Conservation (phyloP, 1,140 invertebrate genomes). For the Cydia fagiglandana region DNA sequence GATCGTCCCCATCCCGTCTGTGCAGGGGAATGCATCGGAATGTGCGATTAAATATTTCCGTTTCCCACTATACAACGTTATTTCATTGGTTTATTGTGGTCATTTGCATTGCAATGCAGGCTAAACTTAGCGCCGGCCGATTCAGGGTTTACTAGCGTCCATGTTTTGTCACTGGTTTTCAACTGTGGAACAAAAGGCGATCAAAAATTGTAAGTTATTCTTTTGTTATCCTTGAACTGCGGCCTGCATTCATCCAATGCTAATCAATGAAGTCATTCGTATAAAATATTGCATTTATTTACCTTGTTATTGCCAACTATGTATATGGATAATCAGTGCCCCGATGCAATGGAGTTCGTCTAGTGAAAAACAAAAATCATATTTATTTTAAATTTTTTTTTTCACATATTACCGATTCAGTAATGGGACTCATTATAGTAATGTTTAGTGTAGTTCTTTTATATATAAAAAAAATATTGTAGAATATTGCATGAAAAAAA, state of each 20-base stretch:
- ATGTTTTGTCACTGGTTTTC: conserved; percentile 9
- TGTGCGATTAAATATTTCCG: conserved; percentile 59
- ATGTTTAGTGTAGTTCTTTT: no score
- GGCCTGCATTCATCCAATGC: not conserved
- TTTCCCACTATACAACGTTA: conserved; percentile 45
- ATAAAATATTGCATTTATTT: not conserved
- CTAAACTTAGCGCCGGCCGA: conserved; percentile 25
- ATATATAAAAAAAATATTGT: no score
- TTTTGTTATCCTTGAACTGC: conserved; percentile 9
- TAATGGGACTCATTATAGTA: no score
- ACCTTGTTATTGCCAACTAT: not conserved
- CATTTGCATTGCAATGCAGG: conserved; percentile 48
- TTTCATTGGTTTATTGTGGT: conserved; percentile 33
- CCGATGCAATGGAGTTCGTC: no score
- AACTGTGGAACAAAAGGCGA: not conserved
- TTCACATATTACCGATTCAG: no score
- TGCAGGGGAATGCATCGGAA: conserved; percentile 49
- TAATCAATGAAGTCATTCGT: not conserved
- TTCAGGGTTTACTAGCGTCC: not conserved
- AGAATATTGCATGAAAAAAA: no score
- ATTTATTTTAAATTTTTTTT: no score
- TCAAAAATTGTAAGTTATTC: conserved; percentile 12
- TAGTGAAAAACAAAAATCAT: no score
- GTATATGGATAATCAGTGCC: no score
- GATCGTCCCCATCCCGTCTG: not conserved